phyloP scores from a whole-genome alignment of 2,113 vertebrate genomes.

The Stictonetta naevosa region DNA sequence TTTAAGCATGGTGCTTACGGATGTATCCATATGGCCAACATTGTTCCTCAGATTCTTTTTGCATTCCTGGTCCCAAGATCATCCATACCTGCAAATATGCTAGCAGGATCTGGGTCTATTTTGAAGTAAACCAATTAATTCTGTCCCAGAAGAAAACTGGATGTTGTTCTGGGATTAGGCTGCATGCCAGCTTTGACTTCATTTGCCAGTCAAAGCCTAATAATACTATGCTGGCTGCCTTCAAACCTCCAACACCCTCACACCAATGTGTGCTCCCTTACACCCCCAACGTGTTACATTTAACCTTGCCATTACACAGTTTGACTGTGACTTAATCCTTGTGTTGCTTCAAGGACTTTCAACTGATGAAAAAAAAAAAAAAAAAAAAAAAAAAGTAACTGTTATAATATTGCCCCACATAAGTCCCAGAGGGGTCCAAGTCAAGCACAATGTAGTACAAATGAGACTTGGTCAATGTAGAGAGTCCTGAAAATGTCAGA shows the following conservation, averaged over 20 bases:
- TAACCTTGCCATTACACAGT: background rate
- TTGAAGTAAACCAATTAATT: background rate
- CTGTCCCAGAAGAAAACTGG: background rate
- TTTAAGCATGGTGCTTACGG: background rate
- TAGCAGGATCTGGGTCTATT: background rate
- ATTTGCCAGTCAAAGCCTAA: background rate
- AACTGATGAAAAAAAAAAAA: background rate
- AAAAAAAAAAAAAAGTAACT: background rate
- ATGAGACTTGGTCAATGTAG: background rate
- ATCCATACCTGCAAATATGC: background rate
- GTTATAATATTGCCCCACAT: background rate
- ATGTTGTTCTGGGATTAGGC: background rate
- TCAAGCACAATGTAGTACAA: background rate
- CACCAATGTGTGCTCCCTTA: background rate
- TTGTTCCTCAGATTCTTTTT: background rate
- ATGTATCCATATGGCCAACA: background rate
- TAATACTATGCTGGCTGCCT: background rate
- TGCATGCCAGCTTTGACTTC: background rate
- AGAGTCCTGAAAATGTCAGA: background rate
- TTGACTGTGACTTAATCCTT: background rate
- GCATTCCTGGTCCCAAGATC: background rate
- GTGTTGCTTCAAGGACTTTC: slow-evolving; percentile 10
- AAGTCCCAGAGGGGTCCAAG: background rate
- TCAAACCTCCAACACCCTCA: background rate
- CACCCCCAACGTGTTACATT: background rate